Evolutionary conservation across 1,140 invertebrate species (phyloP).

Genomic region (Agraylea sexmaculata): DNA sequence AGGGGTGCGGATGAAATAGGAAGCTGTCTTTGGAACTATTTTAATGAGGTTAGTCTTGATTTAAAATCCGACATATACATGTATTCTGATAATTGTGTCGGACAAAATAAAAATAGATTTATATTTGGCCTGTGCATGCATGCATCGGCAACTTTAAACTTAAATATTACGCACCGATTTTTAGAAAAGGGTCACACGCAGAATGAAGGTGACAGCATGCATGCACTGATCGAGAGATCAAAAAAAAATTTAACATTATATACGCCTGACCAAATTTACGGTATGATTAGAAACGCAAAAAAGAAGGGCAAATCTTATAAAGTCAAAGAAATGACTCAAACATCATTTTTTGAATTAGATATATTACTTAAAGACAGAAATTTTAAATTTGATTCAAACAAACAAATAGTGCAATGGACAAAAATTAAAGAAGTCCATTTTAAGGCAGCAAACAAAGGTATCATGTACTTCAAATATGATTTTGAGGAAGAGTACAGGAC

Average conservation of each 20-base stretch:
- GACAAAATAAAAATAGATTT: conserved; percentile 27
- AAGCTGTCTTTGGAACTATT: no score
- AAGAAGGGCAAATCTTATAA: neutral
- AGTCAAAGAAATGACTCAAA: neutral
- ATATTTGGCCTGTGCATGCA: conserved; percentile 24
- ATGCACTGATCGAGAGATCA: conserved; percentile 23
- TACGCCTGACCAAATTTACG: conserved; percentile 15
- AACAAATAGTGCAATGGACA: conserved; percentile 14
- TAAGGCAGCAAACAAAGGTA: neutral
- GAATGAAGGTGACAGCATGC: conserved; percentile 24
- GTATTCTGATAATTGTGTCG: conserved; percentile 26
- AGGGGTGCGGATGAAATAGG: conserved; percentile 18
- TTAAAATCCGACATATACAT: no score
- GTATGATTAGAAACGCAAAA: conserved; percentile 12
- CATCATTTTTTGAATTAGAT: conserved; percentile 23
- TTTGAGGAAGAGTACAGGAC: conserved; percentile 1
- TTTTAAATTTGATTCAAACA: conserved; percentile 17
- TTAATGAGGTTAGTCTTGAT: no score
- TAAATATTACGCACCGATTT: conserved; percentile 25
- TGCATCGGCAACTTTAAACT: conserved; percentile 18
- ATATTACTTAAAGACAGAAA: conserved; percentile 13
- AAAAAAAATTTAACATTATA: conserved; percentile 21
- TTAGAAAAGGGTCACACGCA: conserved; percentile 24
- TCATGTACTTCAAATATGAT: conserved; percentile 2
- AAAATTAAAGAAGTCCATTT: conserved; percentile 18